Percentiles rank a stretch among this genome's conserved stretches.
These are phyloP conservation scores for Zingel zingel DNA, from an alignment of 2,113 vertebrate species.

Conservation along the genomic window DNA sequence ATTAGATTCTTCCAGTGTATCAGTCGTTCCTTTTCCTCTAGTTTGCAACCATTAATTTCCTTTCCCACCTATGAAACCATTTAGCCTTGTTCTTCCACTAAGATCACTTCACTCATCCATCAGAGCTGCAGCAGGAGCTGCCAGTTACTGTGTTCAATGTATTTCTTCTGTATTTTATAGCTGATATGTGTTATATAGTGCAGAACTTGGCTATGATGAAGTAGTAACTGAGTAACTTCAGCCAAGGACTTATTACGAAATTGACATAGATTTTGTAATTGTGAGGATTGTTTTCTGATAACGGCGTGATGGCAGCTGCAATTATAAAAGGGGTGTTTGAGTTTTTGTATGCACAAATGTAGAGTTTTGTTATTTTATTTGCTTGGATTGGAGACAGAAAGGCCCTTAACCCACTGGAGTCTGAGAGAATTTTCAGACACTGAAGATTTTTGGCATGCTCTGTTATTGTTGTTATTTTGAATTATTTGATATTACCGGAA, in stretches of 20 bases:
- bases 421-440: too few species aligned
- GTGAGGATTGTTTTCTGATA: too few species aligned
- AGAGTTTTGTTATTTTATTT: neutral
- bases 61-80: neutral
- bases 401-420: neutral
- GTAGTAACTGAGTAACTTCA: neutral
- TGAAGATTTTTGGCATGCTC: too few species aligned
- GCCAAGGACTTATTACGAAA: neutral
- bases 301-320: neutral
- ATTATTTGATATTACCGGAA: too few species aligned
- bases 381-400: neutral
- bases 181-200: neutral
- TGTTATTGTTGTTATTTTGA: too few species aligned
- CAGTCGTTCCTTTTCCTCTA: too few species aligned
- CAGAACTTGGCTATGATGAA: neutral
- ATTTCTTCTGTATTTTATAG: neutral
- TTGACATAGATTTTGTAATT: neutral
- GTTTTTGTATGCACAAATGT: too few species aligned
- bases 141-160: too few species aligned
- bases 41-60: neutral
- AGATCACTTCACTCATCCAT: neutral
- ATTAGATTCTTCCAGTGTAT: neutral
- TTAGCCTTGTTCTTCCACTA: neutral
- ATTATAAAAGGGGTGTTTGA: too few species aligned
- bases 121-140: slow-evolving; percentile 2